Percentiles rank a stretch among this genome's conserved stretches.
Evolutionary conservation across 1,140 invertebrate genomes (phyloP).

Genomic region (Zophobas atratus): DNA sequence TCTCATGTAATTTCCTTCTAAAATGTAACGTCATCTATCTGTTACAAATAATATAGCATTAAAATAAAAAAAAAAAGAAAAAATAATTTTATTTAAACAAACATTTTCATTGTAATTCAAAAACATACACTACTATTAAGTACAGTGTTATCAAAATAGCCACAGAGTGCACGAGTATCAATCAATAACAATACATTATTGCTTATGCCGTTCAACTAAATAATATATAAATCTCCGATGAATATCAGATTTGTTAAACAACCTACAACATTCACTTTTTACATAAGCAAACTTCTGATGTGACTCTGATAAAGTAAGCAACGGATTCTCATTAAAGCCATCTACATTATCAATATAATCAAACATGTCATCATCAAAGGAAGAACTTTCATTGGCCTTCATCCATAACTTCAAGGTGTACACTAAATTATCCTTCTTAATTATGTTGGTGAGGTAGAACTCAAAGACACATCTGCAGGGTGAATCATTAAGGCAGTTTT

Average conservation of each 20-base stretch:
- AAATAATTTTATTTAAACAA: too few species aligned
- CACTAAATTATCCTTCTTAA: not conserved
- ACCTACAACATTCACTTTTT: conserved; percentile 13
- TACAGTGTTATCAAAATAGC: too few species aligned
- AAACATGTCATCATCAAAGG: conserved; percentile 24
- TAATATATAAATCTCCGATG: conserved; percentile 19
- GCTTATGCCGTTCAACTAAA: conserved; percentile 4
- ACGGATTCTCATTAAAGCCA: conserved; percentile 19
- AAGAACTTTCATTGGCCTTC: not conserved
- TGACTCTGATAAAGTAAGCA: not conserved
- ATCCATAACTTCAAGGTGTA: conserved; percentile 8
- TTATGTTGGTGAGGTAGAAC: not conserved
- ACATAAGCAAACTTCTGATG: conserved; percentile 20
- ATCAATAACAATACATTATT: not conserved
- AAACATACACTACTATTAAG: too few species aligned
- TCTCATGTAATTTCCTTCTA: too few species aligned
- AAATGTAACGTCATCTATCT: too few species aligned
- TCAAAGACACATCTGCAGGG: not conserved
- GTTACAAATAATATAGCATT: too few species aligned
- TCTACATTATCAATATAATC: conserved; percentile 39
- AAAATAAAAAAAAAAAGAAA: too few species aligned
- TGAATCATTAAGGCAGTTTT: conserved; percentile 32
- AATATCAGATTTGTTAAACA: conserved; percentile 7
- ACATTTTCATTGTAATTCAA: too few species aligned
- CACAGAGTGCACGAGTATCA: too few species aligned